A percentile compares a stretch with the other conserved stretches of the same genome.
Conservation (phyloP, 2,888 invertebrate genomes). For the Nemoura dubitans region DNA sequence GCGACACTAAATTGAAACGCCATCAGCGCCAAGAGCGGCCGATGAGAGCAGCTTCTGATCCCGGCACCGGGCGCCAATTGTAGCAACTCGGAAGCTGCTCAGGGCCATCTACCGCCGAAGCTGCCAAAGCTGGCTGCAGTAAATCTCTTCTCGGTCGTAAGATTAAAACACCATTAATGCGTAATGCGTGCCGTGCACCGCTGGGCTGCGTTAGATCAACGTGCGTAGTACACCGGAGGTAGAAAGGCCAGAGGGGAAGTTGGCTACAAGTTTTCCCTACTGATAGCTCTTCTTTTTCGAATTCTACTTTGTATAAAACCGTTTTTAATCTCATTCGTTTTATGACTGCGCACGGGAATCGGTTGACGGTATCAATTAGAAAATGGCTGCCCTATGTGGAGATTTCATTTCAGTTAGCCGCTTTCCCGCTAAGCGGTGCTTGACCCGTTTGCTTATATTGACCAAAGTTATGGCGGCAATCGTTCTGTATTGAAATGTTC, state of each 20-base stretch:
- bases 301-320: background rate
- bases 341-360: background rate
- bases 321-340: background rate
- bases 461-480: background rate
- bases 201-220: background rate
- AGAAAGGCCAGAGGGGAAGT: background rate
- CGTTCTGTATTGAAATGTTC: background rate
- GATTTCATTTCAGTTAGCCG: background rate
- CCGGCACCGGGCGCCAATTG: background rate
- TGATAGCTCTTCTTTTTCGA: slow-evolving; percentile 12
- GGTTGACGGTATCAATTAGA: slow-evolving; percentile 34
- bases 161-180: slow-evolving; percentile 42
- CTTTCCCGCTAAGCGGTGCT: background rate
- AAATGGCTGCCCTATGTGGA: background rate
- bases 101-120: background rate
- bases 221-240: background rate
- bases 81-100: background rate
- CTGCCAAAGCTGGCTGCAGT: slow-evolving; percentile 8
- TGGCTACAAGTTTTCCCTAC: background rate
- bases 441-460: background rate
- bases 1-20: background rate
- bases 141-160: slow-evolving; percentile 34
- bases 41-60: background rate
- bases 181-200: slow-evolving; percentile 17
- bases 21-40: background rate